These are phyloP conservation scores for Amblyteles armatorius DNA, from an alignment of 2,888 invertebrate genomes.

Conservation along the genomic window DNA sequence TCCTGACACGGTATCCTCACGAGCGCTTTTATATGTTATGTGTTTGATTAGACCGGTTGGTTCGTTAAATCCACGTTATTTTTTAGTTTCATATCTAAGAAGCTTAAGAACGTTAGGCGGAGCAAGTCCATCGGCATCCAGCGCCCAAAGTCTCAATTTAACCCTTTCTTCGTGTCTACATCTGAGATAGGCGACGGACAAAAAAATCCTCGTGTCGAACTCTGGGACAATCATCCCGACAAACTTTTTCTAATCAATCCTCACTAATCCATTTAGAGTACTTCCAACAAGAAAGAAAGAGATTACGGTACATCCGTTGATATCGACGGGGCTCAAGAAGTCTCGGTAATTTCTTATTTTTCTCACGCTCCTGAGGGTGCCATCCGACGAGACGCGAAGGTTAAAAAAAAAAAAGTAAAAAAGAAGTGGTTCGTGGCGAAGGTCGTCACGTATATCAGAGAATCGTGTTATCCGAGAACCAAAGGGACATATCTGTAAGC, in stretches of 20 bases:
- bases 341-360: constrained; percentile 10
- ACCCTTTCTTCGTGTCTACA: not conserved
- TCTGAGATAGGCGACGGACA: not conserved
- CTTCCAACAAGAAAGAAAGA: constrained; percentile 15
- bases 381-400: not conserved
- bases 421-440: constrained; percentile 20
- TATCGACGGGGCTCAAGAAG: constrained; percentile 3
- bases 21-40: not conserved
- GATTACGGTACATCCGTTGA: constrained; percentile 9
- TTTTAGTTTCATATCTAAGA: not conserved
- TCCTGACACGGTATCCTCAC: not conserved
- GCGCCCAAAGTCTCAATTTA: not conserved
- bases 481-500: constrained; percentile 40
- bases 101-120: not conserved
- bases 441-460: constrained; percentile 42
- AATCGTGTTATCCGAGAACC: constrained; percentile 44
- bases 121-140: not conserved
- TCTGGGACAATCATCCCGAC: not conserved
- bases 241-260: constrained; percentile 16
- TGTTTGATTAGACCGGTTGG: not conserved
- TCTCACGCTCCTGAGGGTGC: not conserved
- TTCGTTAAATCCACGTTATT: not conserved
- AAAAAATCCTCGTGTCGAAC: not conserved
- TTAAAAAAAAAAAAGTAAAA: not conserved
- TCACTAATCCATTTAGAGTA: constrained; percentile 16